Evolutionary conservation across 2,113 vertebrate species (phyloP), one percentile per base, ranked within the genome.

Genomic region (Strigops habroptila): DNA sequence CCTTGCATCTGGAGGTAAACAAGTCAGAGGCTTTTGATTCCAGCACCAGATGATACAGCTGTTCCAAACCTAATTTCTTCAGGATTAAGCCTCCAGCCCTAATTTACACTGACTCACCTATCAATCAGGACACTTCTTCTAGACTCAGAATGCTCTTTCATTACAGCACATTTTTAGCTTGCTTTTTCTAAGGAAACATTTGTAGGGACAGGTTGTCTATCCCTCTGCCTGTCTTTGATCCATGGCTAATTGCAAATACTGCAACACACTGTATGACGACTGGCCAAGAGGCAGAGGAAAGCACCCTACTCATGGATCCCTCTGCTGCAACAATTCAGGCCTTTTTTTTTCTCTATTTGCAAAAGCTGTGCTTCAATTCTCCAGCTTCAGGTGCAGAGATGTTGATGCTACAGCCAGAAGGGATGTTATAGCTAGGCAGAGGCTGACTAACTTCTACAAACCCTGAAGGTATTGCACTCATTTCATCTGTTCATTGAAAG

Each of bases 251-350:
- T 86, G 73, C 28, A 59, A 49, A 41, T 31, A 84, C 3, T 88
- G 25, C 30, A 89, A 48, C 21, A 43, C 1, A 18, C 37, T 53
- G 31, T 18, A 33, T 37, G 33, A 57, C 31, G 67, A 31, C 9
- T 46, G 55, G 16, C 0, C 25, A 82, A 46, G n/a, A 76, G 35
- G 73, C 24, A 41, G 21, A 74, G 48, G 51, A 71, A 51, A 67
- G n/a, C 4, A 2, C 7, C 22, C 15, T 37, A 27, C 63, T 44
- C 0, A 0, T 7, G n/a, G 28, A 82, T 44, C 44, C 24, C 43
- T 68, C 83, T 73, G 31, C 67, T 85, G 28, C 0, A 0, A 74
- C 0, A 0, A 19, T 7, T 37, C 49, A 64, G 49, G 65, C 5
- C 37, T 82, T 69, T n/a, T 57, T 60, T 46, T 5, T 28, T 12